These are phyloP conservation scores for Kradibia gibbosae DNA, from an alignment of 1,140 invertebrate genomes.

Conservation along the genomic window DNA sequence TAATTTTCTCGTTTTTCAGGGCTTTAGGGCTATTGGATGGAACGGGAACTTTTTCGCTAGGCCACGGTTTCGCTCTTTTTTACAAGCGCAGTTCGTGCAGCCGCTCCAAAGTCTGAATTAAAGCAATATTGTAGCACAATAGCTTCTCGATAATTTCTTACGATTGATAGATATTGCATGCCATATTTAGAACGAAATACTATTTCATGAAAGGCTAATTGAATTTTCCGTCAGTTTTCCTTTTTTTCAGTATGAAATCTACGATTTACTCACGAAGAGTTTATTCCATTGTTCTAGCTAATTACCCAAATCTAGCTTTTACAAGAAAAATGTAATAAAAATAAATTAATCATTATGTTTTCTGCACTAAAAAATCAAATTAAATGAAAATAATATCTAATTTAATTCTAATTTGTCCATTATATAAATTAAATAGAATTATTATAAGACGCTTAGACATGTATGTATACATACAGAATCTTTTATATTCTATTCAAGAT, in stretches of 20 bases:
- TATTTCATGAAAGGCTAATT: neutral
- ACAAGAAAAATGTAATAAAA: neutral
- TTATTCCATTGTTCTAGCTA: neutral
- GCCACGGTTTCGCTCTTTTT: neutral
- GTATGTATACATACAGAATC: too few species aligned
- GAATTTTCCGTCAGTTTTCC: neutral
- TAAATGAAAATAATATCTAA: neutral
- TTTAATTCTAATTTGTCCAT: neutral
- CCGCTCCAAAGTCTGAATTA: neutral
- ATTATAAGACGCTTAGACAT: too few species aligned
- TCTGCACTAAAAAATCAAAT: neutral
- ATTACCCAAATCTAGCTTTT: neutral
- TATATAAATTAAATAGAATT: too few species aligned
- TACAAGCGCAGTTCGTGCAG: neutral
- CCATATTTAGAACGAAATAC: neutral
- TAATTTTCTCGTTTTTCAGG: constrained; percentile 6
- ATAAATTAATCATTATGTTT: neutral
- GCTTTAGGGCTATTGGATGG: neutral
- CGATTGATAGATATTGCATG: neutral
- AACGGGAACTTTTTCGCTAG: neutral
- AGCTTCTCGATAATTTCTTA: neutral
- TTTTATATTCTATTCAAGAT: too few species aligned
- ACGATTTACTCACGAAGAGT: neutral
- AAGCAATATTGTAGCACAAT: neutral
- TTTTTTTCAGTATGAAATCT: neutral